phyloP scores from a whole-genome alignment of 2,113 vertebrate species.

The Muscicapa adusta region DNA sequence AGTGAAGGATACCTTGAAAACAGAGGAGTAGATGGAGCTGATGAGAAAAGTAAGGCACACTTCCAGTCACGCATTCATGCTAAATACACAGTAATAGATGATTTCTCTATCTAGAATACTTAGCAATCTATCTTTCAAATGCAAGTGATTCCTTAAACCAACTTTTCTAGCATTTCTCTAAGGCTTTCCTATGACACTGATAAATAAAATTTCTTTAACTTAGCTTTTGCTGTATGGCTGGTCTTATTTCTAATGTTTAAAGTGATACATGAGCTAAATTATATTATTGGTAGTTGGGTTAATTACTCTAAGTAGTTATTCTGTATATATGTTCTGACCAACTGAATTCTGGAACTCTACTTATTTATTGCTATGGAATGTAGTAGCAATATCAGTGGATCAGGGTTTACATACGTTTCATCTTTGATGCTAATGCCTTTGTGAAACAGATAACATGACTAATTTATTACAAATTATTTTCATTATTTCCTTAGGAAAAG shows the following conservation, averaged over 20 bases:
- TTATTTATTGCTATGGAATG: background rate
- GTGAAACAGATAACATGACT: too few relatives aligned
- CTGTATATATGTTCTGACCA: background rate
- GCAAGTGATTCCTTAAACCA: background rate
- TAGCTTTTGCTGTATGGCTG: background rate
- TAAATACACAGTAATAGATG: too few relatives aligned
- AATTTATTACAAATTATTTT: background rate
- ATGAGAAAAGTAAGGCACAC: background rate
- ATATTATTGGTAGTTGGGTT: background rate
- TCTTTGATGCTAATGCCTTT: too few relatives aligned
- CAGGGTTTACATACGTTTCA: background rate
- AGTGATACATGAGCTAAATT: background rate
- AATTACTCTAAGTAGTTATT: background rate
- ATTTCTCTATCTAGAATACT: background rate
- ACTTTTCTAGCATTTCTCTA: background rate
- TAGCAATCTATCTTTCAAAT: background rate
- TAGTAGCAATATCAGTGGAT: background rate
- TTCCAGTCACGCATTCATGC: background rate
- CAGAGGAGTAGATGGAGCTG: too few relatives aligned
- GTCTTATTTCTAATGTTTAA: background rate
- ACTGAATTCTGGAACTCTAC: background rate
- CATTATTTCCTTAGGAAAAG: background rate
- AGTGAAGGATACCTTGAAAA: rapidly evolving
- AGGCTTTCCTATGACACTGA: background rate
- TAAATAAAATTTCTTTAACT: background rate